Conservation (phyloP, 1,140 invertebrate genomes). For the Cotesia chilonis region DNA sequence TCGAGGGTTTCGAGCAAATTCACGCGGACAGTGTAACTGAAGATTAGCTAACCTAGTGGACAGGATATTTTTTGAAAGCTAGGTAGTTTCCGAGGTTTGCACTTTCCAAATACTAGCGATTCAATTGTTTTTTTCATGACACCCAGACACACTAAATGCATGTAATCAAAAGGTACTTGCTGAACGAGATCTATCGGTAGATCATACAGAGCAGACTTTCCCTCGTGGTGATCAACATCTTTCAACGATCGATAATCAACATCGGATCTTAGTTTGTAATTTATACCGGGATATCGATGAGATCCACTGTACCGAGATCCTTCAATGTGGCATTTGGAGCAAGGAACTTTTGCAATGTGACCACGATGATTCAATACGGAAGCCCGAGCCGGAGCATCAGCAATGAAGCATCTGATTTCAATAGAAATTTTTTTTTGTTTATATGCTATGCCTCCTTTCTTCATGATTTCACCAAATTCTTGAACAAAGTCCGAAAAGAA, state of each 20-base stretch:
- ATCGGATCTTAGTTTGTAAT: slow-evolving; percentile 24
- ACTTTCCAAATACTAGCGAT: slow-evolving; percentile 29
- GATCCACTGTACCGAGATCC: slow-evolving; percentile 5
- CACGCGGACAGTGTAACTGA: slow-evolving; percentile 28
- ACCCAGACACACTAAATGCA: slow-evolving; percentile 37
- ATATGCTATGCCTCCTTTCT: not conserved
- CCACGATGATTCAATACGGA: slow-evolving; percentile 32
- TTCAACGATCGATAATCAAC: slow-evolving; percentile 32
- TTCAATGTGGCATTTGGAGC: slow-evolving; percentile 40
- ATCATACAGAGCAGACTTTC: slow-evolving; percentile 2
- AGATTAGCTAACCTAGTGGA: slow-evolving; percentile 4
- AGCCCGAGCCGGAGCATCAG: slow-evolving; percentile 37
- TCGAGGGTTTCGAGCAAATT: slow-evolving; percentile 55
- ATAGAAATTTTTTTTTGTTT: slow-evolving; percentile 12
- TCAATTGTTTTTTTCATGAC: slow-evolving; percentile 36
- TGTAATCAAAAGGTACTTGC: slow-evolving; percentile 40
- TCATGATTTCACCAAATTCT: slow-evolving; percentile 13
- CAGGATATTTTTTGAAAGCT: not conserved
- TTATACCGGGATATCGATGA: slow-evolving; percentile 10
- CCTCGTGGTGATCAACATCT: slow-evolving; percentile 39
- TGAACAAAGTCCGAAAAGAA: slow-evolving; percentile 31
- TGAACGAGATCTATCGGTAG: slow-evolving; percentile 25
- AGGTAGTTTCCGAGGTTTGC: slow-evolving; percentile 14
- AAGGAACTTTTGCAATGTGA: slow-evolving; percentile 24
- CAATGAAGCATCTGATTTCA: slow-evolving; percentile 25